Evolutionary conservation across 2,888 invertebrate genomes (phyloP).

Genomic region (Pristionchus fissidentatus): DNA sequence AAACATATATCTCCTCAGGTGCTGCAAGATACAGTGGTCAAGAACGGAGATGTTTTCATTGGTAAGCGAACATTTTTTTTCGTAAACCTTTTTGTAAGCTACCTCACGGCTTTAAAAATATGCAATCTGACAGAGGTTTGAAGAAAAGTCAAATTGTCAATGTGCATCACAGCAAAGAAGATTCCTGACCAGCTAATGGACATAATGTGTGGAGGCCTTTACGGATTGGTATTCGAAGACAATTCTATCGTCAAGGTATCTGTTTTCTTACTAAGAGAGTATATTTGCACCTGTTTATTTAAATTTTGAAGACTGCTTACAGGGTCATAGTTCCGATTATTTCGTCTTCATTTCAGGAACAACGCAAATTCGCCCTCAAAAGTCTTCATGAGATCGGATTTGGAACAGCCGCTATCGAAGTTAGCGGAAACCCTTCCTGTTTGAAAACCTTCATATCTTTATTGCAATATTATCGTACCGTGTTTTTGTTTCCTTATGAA

Average conservation of each 20-base stretch:
- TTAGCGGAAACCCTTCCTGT: no score
- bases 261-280: not conserved
- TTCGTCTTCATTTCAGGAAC: not conserved
- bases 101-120: no score
- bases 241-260: not conserved
- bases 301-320: not conserved
- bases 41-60: not conserved
- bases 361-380: not conserved
- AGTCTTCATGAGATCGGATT: slow-evolving; percentile 16
- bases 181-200: not conserved
- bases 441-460: no score
- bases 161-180: not conserved
- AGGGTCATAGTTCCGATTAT: no score
- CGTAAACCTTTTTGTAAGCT: no score
- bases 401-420: not conserved
- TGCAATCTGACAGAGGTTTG: no score
- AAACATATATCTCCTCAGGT: not conserved
- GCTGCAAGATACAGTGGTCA: not conserved
- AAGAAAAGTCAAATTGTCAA: not conserved
- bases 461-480: not conserved
- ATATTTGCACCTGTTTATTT: no score
- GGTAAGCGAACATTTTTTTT: not conserved
- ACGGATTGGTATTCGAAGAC: slow-evolving; percentile 3
- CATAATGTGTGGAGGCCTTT: not conserved
- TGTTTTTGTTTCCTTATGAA: not conserved